phyloP scores from a whole-genome alignment of 1,140 invertebrate species.

The Rhopalosiphum padi region DNA sequence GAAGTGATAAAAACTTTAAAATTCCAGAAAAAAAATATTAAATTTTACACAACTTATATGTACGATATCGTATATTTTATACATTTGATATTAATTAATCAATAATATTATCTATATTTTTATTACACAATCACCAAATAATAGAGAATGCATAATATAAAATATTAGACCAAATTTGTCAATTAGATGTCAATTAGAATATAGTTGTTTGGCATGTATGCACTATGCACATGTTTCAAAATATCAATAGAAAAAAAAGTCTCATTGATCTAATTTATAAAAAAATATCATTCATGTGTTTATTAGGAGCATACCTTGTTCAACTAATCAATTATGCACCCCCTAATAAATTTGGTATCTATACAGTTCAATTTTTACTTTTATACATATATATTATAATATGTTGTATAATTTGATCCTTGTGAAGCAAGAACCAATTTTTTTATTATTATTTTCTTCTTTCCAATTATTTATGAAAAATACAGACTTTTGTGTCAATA shows the following conservation, averaged over 20 bases:
- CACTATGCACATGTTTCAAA: neutral
- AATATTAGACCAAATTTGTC: neutral
- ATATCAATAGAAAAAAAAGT: neutral
- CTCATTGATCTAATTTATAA: neutral
- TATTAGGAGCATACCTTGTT: too few relatives aligned
- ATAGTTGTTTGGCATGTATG: neutral
- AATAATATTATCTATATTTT: neutral
- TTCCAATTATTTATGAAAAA: neutral
- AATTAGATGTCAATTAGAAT: too few relatives aligned
- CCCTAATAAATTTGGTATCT: neutral
- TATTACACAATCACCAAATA: neutral
- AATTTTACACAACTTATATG: neutral
- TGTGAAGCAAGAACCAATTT: neutral
- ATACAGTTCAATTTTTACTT: neutral
- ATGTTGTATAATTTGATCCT: neutral
- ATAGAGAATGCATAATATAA: neutral
- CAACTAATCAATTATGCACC: too few relatives aligned
- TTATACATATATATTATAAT: too few relatives aligned
- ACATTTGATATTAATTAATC: neutral
- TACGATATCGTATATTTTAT: neutral
- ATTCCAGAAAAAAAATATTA: neutral
- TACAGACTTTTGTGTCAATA: neutral
- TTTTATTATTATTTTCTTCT: neutral
- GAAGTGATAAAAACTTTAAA: neutral
- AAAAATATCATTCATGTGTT: neutral